Conservation (phyloP, 2,797 vertebrate species). For the Gymnoscopelus microlampas region DNA sequence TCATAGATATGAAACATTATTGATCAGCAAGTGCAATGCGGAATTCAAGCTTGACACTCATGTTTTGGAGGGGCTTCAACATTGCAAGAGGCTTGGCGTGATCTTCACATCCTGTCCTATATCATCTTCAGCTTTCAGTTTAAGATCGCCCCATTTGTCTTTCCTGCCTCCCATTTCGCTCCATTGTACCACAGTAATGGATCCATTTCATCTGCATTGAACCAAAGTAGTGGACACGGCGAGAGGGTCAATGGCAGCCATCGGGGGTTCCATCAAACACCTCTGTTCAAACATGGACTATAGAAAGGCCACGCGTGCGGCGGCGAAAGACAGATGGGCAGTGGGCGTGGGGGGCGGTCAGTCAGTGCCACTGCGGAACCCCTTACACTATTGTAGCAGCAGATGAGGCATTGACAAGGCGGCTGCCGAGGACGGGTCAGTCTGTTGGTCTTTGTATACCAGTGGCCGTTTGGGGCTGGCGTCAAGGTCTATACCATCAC, state of each 20-base stretch:
- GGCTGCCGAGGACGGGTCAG: conserved; percentile 52
- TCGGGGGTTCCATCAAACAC: conserved; percentile 37
- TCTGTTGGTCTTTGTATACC: conserved; percentile 48
- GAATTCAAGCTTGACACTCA: background rate
- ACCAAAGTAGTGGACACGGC: conserved; percentile 48
- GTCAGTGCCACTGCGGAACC: conserved; percentile 45
- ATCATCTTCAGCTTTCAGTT: conserved; percentile 3
- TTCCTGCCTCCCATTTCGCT: conserved; percentile 33
- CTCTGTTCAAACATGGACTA: conserved; percentile 50
- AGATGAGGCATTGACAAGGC: conserved; percentile 61
- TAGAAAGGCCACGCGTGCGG: conserved; percentile 65
- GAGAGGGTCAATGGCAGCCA: conserved; percentile 50
- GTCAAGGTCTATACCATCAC: conserved; percentile 69
- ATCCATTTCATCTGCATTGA: conserved; percentile 52
- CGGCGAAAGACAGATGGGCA: conserved; percentile 77
- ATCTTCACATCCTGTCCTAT: background rate
- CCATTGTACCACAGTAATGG: conserved; percentile 38
- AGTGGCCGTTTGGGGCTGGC: conserved; percentile 49
- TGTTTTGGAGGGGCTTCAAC: background rate
- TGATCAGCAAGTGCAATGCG: background rate
- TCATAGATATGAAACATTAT: background rate
- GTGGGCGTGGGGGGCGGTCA: conserved; percentile 60
- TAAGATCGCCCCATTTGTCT: conserved; percentile 41
- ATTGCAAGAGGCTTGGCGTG: background rate
- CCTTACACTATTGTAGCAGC: conserved; percentile 53